phyloP scores from a whole-genome alignment of 2,113 vertebrate genomes.

The Cyanoderma ruficeps region DNA sequence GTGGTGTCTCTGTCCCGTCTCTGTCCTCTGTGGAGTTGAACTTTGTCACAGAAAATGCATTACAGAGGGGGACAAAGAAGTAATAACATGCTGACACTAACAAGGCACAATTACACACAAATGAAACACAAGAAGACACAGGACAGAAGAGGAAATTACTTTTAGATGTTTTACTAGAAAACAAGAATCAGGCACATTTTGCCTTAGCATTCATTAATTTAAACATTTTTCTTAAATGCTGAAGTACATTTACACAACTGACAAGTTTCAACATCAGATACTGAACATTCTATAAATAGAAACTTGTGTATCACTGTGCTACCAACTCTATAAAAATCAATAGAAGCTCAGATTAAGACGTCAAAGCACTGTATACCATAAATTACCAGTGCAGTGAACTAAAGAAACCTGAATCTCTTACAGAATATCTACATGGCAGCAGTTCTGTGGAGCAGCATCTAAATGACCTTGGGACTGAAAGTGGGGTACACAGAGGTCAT shows the following conservation, averaged over 20 bases:
- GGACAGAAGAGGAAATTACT: not conserved
- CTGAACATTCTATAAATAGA: not conserved
- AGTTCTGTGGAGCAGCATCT: not conserved
- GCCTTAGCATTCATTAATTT: not conserved
- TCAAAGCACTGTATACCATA: not conserved
- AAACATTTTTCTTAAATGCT: not conserved
- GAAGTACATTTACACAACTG: not conserved
- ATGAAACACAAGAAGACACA: not conserved
- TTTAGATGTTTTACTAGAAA: not conserved
- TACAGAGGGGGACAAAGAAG: not conserved
- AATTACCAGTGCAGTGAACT: not conserved
- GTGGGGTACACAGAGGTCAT: not conserved
- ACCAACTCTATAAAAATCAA: not conserved
- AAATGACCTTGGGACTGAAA: not conserved
- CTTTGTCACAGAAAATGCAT: not conserved
- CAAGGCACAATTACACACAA: not conserved
- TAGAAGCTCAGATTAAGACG: not conserved
- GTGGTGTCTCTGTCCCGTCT: not conserved
- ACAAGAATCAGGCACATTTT: conserved; percentile 1
- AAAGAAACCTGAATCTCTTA: not conserved
- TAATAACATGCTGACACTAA: not conserved
- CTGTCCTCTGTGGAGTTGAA: not conserved
- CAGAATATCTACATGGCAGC: not conserved
- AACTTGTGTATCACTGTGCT: not conserved
- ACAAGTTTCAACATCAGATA: not conserved